Evolutionary conservation across 2,888 invertebrate genomes (phyloP), one percentile per base, ranked within the genome.

Genomic region (Cryptocheilus praepositus): DNA sequence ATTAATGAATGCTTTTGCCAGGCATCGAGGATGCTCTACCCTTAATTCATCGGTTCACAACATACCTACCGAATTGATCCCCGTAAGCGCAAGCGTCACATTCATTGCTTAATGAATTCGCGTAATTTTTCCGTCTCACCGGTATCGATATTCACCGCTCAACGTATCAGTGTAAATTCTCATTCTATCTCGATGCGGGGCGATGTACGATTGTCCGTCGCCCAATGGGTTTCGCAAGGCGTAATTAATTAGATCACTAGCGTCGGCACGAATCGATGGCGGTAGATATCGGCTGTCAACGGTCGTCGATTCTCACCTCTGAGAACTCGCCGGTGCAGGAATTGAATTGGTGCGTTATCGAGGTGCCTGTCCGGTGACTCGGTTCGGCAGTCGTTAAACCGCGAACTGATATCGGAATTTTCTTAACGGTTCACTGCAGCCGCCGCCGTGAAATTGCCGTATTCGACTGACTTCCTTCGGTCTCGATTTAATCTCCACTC

Each of bases 341-440:
- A 8, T 55, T 36, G 15, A 58, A 52, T 25, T 8, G 52, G n/a
- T 53, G 36, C 45, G 2, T 19, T 11, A 21, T 13, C 36, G 36
- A 62, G 52, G 16, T 18, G 28, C 51, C 43, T 16, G 0, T 7
- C n/a, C 25, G 13, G 18, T 55, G 15, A 25, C 52, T 11, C n/a
- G n/a, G n/a, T n/a, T n/a, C n/a, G 5, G 16, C 52, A 18, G 43
- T 62, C 28, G 61, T 63, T 60, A 66, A 61, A 51, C 22, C 44
- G 18, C 25, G 18, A 54, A 46, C 21, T 61, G 36, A 63, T 68
- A 68, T 65, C n/a, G 64, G 56, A 66, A 63, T 68, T 71, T 73
- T 56, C 61, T 53, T 44, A 66, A 63, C 49, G 19, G 15, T 36
- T 19, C 49, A 44, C 13, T 63, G 44, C 15, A 55, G 64, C 19